Conservation (phyloP, 2,113 vertebrate genomes). For the Gasterosteus aculeatus region DNA sequence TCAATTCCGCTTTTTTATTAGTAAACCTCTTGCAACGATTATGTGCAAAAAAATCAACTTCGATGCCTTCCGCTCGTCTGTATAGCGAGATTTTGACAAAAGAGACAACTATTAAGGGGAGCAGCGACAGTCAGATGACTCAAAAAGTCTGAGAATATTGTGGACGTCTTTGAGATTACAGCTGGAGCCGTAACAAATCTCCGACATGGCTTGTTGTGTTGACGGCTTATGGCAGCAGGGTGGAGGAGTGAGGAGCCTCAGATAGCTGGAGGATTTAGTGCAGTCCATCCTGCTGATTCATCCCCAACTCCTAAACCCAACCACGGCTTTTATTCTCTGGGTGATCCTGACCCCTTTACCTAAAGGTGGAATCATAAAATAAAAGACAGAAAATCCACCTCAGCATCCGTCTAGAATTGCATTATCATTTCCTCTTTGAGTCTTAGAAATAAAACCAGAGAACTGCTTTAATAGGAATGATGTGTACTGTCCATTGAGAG, state of each 20-base stretch:
- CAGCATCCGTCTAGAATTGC: background rate
- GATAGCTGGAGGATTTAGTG: slow-evolving; percentile 21
- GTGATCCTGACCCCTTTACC: slow-evolving; percentile 26
- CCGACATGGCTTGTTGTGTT: background rate
- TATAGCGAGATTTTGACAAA: no score
- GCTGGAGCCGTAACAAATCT: slow-evolving; percentile 15
- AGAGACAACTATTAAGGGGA: no score
- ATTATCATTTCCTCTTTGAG: background rate
- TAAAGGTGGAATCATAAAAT: background rate
- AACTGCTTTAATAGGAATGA: background rate
- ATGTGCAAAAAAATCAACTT: no score
- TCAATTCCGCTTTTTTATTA: no score
- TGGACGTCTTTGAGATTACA: background rate
- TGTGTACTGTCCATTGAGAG: background rate
- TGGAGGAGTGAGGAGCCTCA: slow-evolving; percentile 16
- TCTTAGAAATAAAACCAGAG: background rate
- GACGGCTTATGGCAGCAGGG: slow-evolving; percentile 17
- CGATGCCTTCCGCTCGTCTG: no score
- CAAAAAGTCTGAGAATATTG: background rate
- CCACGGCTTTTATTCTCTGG: slow-evolving; percentile 15
- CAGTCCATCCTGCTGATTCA: slow-evolving; percentile 31
- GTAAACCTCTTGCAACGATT: no score
- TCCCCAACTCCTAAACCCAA: slow-evolving; percentile 18
- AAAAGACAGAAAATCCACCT: background rate
- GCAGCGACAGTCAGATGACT: background rate